Evolutionary conservation across 2,113 vertebrate species (phyloP), one percentile per base, ranked within the genome.

Genomic region (Myrmecobius fasciatus): DNA sequence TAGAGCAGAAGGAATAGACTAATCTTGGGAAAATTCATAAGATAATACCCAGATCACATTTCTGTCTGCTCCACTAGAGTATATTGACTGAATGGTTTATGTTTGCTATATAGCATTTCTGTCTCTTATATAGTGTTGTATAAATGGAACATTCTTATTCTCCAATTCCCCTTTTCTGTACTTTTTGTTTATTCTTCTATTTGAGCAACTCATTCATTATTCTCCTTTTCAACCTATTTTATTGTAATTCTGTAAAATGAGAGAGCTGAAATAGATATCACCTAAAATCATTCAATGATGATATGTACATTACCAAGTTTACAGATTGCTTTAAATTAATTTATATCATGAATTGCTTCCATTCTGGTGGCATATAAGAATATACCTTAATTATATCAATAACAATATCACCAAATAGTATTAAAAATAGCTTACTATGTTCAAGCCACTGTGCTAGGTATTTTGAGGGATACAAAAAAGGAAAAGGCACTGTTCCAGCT

Each of bases 81-180:
- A 92, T 89, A 48, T 9, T 75, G 12, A n/a, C 94, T 52, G 75
- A 51, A 10, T 54, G 75, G 28, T 51, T 94, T 95, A 2, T 92
- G 2, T 92, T 3, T 89, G 20, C 28, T 94, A 3, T 20, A 43
- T 94, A 90, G 25, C 0, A 51, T 96, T 36, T 93, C 22, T n/a
- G 8, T 56, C 91, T 83, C 46, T 52, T 92, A 92, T 10, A 31
- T 2, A 94, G 0, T 91, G 3, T 93, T 88, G 26, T 54, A 88
- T 95, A 94, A 46, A 94, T 96, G 67, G 36, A 88, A 95, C 75
- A 53, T 91, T 53, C 12, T 91, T 17, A 49, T 94, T 97, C 25
- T 95, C 91, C 36, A 51, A 24, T 25, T 22, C 26, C 10, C n/a
- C 14, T 89, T 43, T 28, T 20, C 8, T 2, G 3, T 25, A 22